Evolutionary conservation across 2,888 invertebrate species (phyloP).

Genomic region (Leistus spinibarbis): DNA sequence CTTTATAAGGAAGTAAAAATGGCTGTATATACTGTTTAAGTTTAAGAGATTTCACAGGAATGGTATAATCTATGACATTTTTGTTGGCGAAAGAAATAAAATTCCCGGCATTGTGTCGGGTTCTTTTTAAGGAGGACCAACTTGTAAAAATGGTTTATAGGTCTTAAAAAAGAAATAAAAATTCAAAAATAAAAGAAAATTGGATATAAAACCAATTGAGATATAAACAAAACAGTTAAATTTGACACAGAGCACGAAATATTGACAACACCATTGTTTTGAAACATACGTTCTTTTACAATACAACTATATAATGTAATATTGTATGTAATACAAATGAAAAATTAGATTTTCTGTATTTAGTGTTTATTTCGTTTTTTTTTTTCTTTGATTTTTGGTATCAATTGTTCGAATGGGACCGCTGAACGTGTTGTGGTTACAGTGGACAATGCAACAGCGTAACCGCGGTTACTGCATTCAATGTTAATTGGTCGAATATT

Average conservation of each 20-base stretch:
- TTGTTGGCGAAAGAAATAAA: not conserved
- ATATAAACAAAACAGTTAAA: not conserved
- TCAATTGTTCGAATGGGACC: not conserved
- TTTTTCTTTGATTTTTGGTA: too few relatives aligned
- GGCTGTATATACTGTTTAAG: not conserved
- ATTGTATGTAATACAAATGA: not conserved
- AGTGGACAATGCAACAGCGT: too few relatives aligned
- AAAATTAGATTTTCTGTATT: not conserved
- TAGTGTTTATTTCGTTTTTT: too few relatives aligned
- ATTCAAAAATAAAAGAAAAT: not conserved
- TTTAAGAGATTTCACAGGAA: not conserved
- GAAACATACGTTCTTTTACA: too few relatives aligned
- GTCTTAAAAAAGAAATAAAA: not conserved
- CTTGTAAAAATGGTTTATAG: not conserved
- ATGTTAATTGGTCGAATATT: not conserved
- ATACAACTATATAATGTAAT: not conserved
- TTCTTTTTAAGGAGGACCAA: not conserved
- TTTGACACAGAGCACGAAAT: not conserved
- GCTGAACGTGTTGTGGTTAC: not conserved
- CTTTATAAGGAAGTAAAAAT: not conserved
- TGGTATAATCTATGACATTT: not conserved
- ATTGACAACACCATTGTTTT: too few relatives aligned
- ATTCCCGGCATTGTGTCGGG: not conserved
- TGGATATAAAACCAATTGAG: not conserved
- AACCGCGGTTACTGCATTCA: not conserved